Conservation (phyloP, 2,888 invertebrate species). For the Lasioglossum malachurum region DNA sequence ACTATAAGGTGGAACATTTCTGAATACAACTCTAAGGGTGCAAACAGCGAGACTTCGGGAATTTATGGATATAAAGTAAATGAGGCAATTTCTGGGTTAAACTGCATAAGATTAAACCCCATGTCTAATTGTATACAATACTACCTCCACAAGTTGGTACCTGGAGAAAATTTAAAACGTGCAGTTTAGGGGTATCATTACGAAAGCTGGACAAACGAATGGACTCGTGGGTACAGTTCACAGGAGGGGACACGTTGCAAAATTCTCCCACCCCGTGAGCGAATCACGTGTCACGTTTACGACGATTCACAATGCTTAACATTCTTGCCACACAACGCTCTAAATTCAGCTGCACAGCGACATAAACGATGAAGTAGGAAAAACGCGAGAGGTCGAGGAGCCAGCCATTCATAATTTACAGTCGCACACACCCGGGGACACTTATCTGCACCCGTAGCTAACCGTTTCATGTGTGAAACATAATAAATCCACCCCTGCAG, state of each 20-base stretch:
- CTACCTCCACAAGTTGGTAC: neutral
- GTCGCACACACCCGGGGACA: constrained; percentile 73
- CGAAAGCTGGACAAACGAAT: neutral
- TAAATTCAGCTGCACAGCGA: constrained; percentile 52
- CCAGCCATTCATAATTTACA: constrained; percentile 71
- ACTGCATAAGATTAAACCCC: neutral
- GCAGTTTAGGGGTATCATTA: neutral
- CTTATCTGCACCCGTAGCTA: constrained; percentile 65
- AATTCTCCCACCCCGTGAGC: neutral
- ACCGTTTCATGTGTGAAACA: constrained; percentile 45
- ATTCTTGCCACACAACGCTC: constrained; percentile 54
- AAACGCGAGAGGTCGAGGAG: constrained; percentile 29
- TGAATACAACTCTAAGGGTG: no score
- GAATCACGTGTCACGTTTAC: neutral
- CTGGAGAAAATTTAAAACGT: neutral
- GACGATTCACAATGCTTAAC: constrained; percentile 60
- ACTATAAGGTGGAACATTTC: no score
- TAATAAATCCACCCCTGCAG: constrained; percentile 43
- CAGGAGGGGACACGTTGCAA: neutral
- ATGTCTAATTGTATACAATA: neutral
- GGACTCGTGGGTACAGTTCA: neutral
- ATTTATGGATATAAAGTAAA: no score
- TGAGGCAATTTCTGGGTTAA: neutral
- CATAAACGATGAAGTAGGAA: constrained; percentile 60
- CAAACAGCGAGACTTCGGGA: no score